These are phyloP conservation scores for Hermetia illucens DNA, from an alignment of 1,140 invertebrate species.

Conservation along the genomic window DNA sequence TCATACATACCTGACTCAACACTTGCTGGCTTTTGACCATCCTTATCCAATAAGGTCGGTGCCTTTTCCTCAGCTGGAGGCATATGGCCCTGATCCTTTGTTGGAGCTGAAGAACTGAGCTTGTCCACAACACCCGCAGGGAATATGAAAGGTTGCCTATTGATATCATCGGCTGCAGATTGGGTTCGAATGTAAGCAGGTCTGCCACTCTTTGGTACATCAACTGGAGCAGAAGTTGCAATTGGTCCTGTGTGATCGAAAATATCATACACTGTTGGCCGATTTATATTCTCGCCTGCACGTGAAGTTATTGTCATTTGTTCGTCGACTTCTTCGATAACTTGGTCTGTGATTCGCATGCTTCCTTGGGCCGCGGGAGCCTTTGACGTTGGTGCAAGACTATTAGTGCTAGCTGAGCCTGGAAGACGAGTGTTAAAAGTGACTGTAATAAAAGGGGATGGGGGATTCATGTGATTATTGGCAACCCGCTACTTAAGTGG, in stretches of 20 bases:
- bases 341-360: conserved; percentile 55
- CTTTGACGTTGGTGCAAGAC: conserved; percentile 12
- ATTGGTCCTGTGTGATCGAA: conserved; percentile 36
- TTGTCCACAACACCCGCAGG: conserved; percentile 20
- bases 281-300: conserved; percentile 35
- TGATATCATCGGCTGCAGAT: conserved; percentile 15
- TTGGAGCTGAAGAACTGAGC: conserved; percentile 22
- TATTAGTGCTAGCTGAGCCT: conserved; percentile 23
- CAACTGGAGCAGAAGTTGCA: conserved; percentile 21
- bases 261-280: conserved; percentile 40
- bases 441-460: too few species aligned
- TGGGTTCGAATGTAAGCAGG: conserved; percentile 18
- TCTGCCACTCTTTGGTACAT: conserved; percentile 24
- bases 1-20: too few species aligned
- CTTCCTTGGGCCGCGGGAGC: conserved; percentile 32
- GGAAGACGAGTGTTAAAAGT: conserved; percentile 20
- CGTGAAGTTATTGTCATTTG: conserved; percentile 62
- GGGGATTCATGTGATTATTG: too few species aligned
- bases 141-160: conserved; percentile 11
- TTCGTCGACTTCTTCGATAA: conserved; percentile 72
- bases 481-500: too few species aligned
- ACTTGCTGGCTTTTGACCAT: too few species aligned
- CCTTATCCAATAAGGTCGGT: too few species aligned
- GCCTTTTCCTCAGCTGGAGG: too few species aligned
- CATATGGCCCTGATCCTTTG: too few species aligned